Base-by-base conservation (phyloP, 2,797 vertebrate genomes). In the Moxostoma hubbsi region DNA sequence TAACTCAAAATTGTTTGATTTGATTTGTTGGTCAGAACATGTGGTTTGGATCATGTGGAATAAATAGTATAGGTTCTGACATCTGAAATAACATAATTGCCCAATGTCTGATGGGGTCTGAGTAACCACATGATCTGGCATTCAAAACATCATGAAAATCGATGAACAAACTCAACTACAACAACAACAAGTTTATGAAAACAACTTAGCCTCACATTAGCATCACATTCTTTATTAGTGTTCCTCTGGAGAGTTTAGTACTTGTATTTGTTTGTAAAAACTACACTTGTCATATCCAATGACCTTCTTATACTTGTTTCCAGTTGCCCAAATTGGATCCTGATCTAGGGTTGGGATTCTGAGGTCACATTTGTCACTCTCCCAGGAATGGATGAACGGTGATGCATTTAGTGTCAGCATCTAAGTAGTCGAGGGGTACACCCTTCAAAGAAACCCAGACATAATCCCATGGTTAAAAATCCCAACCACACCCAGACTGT, bases 401-500 rank as follows among this genome's bases (percentile, higher is more conserved):
- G 57, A 67, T 66, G 36, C 57, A 53, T 64, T 54, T 6, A 53
- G 61, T 67, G 77, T 69, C 81, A 83, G 62, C 47, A 5, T 65
- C 13, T 79, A 61, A 79, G 36, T 83, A 78, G 79, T 75, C 13
- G n/a, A n/a, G 47, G 43, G 61, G 72, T 57, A 70, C 72, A 83
- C 81, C 66, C 81, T 45, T 63, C 18, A 65, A 24, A 63, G 24
- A 63, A 62, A 63, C 61, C 43, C 36, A 18, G 61, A 11, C 5
- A 9, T 65, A 53, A 75, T 45, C 73, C 36, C 7, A 1, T 18
- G 13, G 49, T 16, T 49, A 55, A 72, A 72, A 72, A 10, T 9
- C 46, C 53, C 53, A 49, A 58, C 51, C 79, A 5, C 79, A 68
- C 72, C 65, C 66, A 68, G 18, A 16, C 36, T 2, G 8, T 9